Evolutionary conservation across 2,888 invertebrate genomes (phyloP), one percentile per base, ranked within the genome.

Genomic region (Sarcophaga variegata): DNA sequence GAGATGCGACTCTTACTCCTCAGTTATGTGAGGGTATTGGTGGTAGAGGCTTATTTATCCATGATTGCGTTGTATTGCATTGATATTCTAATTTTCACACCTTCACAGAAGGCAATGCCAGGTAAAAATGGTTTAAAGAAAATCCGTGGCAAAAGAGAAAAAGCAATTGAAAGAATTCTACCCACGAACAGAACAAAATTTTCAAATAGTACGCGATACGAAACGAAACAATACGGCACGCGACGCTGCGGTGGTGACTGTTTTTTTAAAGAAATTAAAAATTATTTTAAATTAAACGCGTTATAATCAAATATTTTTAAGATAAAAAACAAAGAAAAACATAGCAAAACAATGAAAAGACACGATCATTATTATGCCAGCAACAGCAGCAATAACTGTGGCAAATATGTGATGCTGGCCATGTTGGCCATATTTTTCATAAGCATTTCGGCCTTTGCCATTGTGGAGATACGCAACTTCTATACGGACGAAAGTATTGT

Each of bases 191-290:
- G 69, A 81, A 75, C 27, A 60, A 27, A 70, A 20, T 67, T 81
- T 84, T 71, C 70, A 87, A 81, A 76, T 87, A 87, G 86, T 87
- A 83, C 49, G 78, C 14, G 67, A 79, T 62, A 71, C 81, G 81
- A 81, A 83, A 84, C 81, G 83, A 84, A 67, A 84, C 78, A 83
- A 87, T 63, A 87, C 76, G 75, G 66, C 81, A 81, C 83, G 86
- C 81, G 83, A 22, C 20, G 75, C 54, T 49, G 70, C n/a, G 20
- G 17, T 14, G 37, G 74, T 74, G 59, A 74, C 67, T 60, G 20
- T 62, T 74, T 10, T 25, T 27, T 47, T 37, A 62, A 72, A 64
- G 11, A 70, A 47, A 37, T 22, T 17, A 74, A 25, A 54, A 59
- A 71, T 17, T 49, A 27, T 66, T 14, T 62, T 22, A 27, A 22